Evolutionary conservation across 2,888 invertebrate species (phyloP).

Genomic region (Lasioglossum morio): DNA sequence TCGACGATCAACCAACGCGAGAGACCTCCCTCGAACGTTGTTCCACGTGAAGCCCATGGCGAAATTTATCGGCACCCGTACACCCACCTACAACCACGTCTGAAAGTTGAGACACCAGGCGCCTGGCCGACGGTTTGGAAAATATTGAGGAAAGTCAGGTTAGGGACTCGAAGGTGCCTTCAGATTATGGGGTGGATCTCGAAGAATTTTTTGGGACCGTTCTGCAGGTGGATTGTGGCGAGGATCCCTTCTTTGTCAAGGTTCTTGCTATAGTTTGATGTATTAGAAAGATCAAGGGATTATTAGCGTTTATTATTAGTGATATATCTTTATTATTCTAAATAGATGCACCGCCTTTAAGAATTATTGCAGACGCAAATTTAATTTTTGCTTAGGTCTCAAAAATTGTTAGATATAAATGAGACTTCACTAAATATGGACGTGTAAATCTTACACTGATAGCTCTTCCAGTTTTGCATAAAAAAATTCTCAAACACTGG

Average conservation of each 20-base stretch:
- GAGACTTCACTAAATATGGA: too few species aligned
- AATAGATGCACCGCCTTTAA: not conserved
- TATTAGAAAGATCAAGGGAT: too few species aligned
- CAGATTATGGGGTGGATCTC: too few species aligned
- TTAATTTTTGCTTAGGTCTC: not conserved
- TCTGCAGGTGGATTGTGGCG: too few species aligned
- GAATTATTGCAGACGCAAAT: not conserved
- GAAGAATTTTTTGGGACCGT: too few species aligned
- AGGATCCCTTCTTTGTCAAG: too few species aligned
- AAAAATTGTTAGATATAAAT: not conserved
- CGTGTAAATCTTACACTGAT: too few species aligned
- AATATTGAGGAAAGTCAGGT: not conserved
- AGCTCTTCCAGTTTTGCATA: not conserved
- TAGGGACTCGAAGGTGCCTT: not conserved
- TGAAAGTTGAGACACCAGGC: not conserved
- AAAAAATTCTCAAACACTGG: not conserved
- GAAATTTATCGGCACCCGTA: constrained; percentile 66
- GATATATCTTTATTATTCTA: too few species aligned
- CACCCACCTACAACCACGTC: constrained; percentile 6
- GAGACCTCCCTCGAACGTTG: constrained; percentile 68
- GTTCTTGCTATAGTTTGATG: too few species aligned
- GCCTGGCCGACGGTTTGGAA: not conserved
- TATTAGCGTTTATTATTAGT: too few species aligned
- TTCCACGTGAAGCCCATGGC: constrained; percentile 53
- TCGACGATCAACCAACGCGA: constrained; percentile 59